A percentile compares a stretch with the other conserved stretches of the same genome.
Conservation (phyloP, 2,113 vertebrate genomes). For the Corythornis cristatus region DNA sequence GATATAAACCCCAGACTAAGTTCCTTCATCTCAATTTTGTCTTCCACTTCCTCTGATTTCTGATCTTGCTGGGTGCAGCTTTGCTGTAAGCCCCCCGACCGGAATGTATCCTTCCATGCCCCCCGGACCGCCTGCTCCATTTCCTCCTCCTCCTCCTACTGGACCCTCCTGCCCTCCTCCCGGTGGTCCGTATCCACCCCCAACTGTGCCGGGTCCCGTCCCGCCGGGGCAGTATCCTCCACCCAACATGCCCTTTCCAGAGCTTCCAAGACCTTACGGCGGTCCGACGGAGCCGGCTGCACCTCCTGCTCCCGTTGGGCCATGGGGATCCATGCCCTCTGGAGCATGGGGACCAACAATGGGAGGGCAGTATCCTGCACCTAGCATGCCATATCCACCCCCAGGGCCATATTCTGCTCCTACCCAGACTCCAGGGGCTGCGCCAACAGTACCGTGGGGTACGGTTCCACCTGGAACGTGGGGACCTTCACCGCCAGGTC, state of each 20-base stretch:
- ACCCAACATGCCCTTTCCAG: constrained; percentile 80
- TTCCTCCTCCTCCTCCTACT: constrained; percentile 77
- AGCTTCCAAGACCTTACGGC: constrained; percentile 80
- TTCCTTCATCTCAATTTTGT: too few species aligned
- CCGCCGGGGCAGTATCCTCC: constrained; percentile 77
- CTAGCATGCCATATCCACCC: constrained; percentile 80
- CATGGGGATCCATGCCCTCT: constrained; percentile 80
- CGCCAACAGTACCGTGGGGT: constrained; percentile 79
- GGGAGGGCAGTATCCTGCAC: constrained; percentile 80
- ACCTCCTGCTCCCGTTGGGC: constrained; percentile 77
- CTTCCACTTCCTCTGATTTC: too few species aligned
- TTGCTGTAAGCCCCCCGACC: too few species aligned
- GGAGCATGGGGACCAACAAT: constrained; percentile 81
- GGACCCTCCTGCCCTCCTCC: constrained; percentile 77
- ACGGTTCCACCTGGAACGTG: constrained; percentile 80
- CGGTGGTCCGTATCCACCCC: constrained; percentile 75
- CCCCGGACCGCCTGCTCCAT: constrained; percentile 79
- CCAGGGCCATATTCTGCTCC: constrained; percentile 79
- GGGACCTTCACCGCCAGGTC: constrained; percentile 78
- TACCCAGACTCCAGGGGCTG: constrained; percentile 77
- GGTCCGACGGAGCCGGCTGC: constrained; percentile 77
- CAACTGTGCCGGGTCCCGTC: constrained; percentile 70
- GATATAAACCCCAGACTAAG: too few species aligned
- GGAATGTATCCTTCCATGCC: constrained; percentile 83
- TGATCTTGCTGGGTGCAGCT: too few species aligned